Evolutionary conservation across 35 echinoderm and acorn worm genomes (phyloP).

Genomic region (Ophiothrix spiculata): DNA sequence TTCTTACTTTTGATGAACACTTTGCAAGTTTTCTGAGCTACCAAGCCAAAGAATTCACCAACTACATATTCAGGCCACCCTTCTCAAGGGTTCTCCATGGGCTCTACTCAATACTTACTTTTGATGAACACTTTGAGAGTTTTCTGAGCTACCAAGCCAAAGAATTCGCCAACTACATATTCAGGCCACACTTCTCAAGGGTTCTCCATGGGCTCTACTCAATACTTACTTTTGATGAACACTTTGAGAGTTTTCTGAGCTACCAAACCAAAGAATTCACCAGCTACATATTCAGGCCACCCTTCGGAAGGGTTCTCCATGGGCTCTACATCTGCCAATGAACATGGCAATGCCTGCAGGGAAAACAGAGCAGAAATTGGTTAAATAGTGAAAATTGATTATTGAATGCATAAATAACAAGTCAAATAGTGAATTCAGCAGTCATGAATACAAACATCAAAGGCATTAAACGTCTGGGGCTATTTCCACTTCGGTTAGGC

Average conservation of each 20-base stretch:
- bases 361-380: background rate
- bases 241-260: conserved; percentile 54
- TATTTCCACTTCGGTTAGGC: no score
- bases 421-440: no score
- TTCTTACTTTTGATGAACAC: conserved; percentile 67
- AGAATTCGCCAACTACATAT: conserved; percentile 41
- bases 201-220: conserved; percentile 49
- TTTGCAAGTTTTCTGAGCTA: conserved; percentile 53
- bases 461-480: no score
- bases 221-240: conserved; percentile 60
- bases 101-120: conserved; percentile 62
- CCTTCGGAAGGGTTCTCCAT: conserved; percentile 48
- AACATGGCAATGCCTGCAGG: conserved; percentile 64
- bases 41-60: conserved; percentile 42
- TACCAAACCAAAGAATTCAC: conserved; percentile 50
- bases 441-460: no score
- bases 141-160: conserved; percentile 51
- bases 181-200: conserved; percentile 60
- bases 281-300: conserved; percentile 50
- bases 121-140: conserved; percentile 49
- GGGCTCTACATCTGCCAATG: conserved; percentile 62
- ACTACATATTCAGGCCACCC: conserved; percentile 62
- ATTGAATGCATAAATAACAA: no score
- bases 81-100: conserved; percentile 41
- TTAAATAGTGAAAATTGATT: no score